Evolutionary conservation across 1,140 invertebrate genomes (phyloP), one percentile per base, ranked within the genome.

Genomic region (Zaprionus taronus): DNA sequence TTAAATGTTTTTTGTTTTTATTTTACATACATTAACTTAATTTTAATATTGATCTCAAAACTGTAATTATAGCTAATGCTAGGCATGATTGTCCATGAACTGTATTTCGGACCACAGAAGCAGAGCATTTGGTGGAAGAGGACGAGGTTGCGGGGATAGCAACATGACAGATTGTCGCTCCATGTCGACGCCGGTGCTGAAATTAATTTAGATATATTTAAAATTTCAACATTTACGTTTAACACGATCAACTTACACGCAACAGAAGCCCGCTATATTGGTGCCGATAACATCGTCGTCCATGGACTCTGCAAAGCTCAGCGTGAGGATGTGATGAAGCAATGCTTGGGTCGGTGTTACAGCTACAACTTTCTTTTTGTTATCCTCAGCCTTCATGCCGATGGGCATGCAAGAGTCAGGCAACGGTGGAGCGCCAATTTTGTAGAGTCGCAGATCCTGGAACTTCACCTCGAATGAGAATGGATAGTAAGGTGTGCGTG

Each of bases 391-490:
- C 56, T 98, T 98, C 97, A 99, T 99, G 28, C 98, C 98, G 49
- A 99, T 94, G 9, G 99, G 99, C 95, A 99, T 96, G 91, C 98
- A 98, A 1, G 98, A 98, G 85, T 98, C 97, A 1, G 98, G 98
- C 55, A 99, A 93, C 3, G 97, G 95, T 0, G 98, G 97, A 0
- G 98, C 97, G 28, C 98, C 98, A 89, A 99, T 98, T 95, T 99
- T 99, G 91, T 96, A 99, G 20, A 99, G 95, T 82, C 96, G 97
- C 0, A 98, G 94, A 79, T 99, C 98, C 15, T 94, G 94, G 94
- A 97, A 98, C 92, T 97, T 96, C 0, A 98, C 95, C 93, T 98
- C 97, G 93, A 98, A 98, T 2, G 97, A 97, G 89, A 98, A 97
- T 1, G 98, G 98, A 94, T 98, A 99, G 17, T 98, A 95, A 0